These are phyloP conservation scores for Papilio demoleus DNA, from an alignment of 2,888 invertebrate genomes.

Conservation along the genomic window DNA sequence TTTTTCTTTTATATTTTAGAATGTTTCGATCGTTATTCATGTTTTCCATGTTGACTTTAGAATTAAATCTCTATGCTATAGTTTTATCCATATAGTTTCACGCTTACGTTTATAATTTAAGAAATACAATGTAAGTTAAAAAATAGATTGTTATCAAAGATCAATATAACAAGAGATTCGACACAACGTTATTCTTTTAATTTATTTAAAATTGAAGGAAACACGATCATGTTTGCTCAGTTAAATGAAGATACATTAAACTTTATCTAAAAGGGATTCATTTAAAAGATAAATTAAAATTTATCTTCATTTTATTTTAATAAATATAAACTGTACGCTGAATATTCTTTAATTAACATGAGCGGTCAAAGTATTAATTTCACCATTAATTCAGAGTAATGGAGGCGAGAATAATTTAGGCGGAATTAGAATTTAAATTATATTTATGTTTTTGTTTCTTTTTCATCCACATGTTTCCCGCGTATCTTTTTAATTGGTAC, in stretches of 20 bases:
- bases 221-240: conserved; percentile 19
- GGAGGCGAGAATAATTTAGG: conserved; percentile 72
- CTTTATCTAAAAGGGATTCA: too few species aligned
- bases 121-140: too few species aligned
- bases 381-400: conserved; percentile 81
- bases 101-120: too few species aligned
- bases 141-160: neutral
- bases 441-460: conserved; percentile 71
- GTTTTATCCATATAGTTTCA: too few species aligned
- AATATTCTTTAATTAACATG: conserved; percentile 76
- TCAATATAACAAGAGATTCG: neutral
- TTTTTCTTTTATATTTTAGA: conserved; percentile 2
- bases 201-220: conserved; percentile 16
- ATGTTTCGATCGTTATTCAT: too few species aligned
- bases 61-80: too few species aligned
- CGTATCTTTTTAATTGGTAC: conserved; percentile 70
- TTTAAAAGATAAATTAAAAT: conserved; percentile 27
- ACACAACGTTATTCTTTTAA: neutral
- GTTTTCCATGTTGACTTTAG: too few species aligned
- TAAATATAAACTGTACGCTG: conserved; percentile 39
- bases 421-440: conserved; percentile 75
- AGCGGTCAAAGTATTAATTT: conserved; percentile 82
- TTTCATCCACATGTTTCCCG: conserved; percentile 66
- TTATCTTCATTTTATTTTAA: conserved; percentile 36
- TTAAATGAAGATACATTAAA: conserved; percentile 27